Evolutionary conservation across 2,113 vertebrate species (phyloP), one percentile per base, ranked within the genome.

Genomic region (Kryptolebias marmoratus): DNA sequence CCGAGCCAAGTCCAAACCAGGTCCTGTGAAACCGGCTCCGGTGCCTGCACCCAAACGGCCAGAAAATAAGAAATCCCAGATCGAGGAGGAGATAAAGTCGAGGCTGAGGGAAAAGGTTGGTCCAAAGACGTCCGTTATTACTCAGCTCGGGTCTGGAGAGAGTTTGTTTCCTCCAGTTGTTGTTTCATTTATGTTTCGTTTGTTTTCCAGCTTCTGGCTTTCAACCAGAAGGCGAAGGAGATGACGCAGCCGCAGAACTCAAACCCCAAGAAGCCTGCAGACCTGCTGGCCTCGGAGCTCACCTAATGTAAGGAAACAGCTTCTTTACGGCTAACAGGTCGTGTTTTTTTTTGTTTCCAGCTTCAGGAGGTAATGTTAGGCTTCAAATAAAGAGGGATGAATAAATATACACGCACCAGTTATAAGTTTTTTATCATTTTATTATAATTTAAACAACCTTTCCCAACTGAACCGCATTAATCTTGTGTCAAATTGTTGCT

Each of bases 81-180:
- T 79, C 0, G 87, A 90, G n/a, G 74, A 85, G 53, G 85, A 87
- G 42, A 73, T 88, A 27, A 88, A 84, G 73, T 59, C 65, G 0
- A 90, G 83, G 32, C 69, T 88, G 64, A 87, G 82, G 68, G 75
- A 79, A 62, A 88, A 62, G 88, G 90, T 91, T 36, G 13, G 85
- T 75, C 7, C 2, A 54, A 4, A 36, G 3, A 36, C 32, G 22
- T n/a, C 18, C 44, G 9, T 52, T 5, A 48, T 47, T 47, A 47
- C 45, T 47, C 45, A 47, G 45, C 12, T 47, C 2, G 10, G 5
- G 10, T 42, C 5, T 10, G 10, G 39, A 42, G 39, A 42, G 10
- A 42, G 10, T 42, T 42, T 42, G 39, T 10, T 10, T 10, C 39
- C 44, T 45, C 2, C 44, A 45, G 44, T 11, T 5, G 3, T 45